Evolutionary conservation across 2,888 invertebrate species (phyloP).

Genomic region (Rotaria magnacalcarata): DNA sequence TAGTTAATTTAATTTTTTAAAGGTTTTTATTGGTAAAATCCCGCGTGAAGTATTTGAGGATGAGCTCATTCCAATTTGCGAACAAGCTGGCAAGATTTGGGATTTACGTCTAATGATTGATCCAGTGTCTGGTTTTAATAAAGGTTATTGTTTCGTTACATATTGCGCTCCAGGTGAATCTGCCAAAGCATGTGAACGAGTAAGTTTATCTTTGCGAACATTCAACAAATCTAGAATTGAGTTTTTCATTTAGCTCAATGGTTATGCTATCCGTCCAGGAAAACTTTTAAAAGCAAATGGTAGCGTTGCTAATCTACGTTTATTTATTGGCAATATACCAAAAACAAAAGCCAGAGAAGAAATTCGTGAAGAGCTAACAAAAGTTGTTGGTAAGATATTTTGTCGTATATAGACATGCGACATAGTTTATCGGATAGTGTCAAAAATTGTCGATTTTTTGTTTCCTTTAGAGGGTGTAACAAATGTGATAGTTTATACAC

Average conservation of each 20-base stretch:
- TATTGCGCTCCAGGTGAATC: slow-evolving; percentile 88
- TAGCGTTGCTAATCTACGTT: slow-evolving; percentile 99
- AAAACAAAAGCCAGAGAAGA: slow-evolving; percentile 99
- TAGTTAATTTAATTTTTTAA: neutral
- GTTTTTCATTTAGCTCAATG: slow-evolving; percentile 76
- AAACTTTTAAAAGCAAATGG: slow-evolving; percentile 99
- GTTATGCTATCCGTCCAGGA: slow-evolving; percentile 99
- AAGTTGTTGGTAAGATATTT: neutral
- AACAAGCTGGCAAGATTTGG: slow-evolving; percentile 92
- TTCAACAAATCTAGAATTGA: too few species aligned
- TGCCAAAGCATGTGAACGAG: slow-evolving; percentile 89
- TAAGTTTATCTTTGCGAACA: slow-evolving; percentile 56
- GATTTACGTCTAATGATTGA: slow-evolving; percentile 99
- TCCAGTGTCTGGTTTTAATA: slow-evolving; percentile 92
- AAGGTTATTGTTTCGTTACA: slow-evolving; percentile 98
- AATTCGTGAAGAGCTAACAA: slow-evolving; percentile 99
- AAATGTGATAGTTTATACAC: slow-evolving; percentile 98
- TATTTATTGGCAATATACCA: slow-evolving; percentile 99
- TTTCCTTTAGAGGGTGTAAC: slow-evolving; percentile 78
- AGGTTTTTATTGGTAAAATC: slow-evolving; percentile 97
- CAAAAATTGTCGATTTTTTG: neutral
- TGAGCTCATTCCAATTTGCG: slow-evolving; percentile 92
- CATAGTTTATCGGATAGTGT: too few species aligned
- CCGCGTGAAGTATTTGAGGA: slow-evolving; percentile 98
- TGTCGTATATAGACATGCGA: too few species aligned